A percentile compares a stretch with the other conserved stretches of the same genome.
These are phyloP conservation scores for Apostichopus parvimensis DNA, from an alignment of 35 echinoderm and acorn worm genomes.

Conservation along the genomic window DNA sequence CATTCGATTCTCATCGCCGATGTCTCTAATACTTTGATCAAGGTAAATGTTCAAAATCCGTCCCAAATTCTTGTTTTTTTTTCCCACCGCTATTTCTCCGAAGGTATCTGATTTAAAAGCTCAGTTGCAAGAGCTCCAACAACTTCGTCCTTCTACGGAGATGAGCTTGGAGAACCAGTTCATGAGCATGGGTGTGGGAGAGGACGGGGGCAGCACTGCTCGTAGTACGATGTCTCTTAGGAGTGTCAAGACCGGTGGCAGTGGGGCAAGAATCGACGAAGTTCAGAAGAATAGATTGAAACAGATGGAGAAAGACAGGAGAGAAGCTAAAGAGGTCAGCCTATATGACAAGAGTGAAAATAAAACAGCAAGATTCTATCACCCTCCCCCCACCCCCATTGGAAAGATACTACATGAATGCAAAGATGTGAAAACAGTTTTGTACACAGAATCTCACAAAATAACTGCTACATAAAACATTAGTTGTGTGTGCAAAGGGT, in stretches of 20 bases:
- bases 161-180: conserved; percentile 97
- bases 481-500: no score
- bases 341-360: background rate
- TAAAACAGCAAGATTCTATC: no score
- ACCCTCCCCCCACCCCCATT: no score
- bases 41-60: no score
- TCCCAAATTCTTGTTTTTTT: no score
- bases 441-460: no score
- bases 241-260: conserved; percentile 9
- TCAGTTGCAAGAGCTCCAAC: conserved; percentile 63
- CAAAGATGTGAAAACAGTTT: no score
- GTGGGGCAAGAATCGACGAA: conserved; percentile 59
- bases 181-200: conserved; percentile 87
- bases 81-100: background rate
- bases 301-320: conserved; percentile 85
- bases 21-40: no score
- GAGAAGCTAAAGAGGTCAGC: conserved; percentile 90
- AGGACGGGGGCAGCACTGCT: conserved; percentile 35
- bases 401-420: no score
- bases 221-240: conserved; percentile 6
- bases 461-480: no score
- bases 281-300: conserved; percentile 68
- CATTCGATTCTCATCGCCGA: no score
- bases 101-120: conserved; percentile 84
- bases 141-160: conserved; percentile 71